Evolutionary conservation across 1,140 invertebrate genomes (phyloP), one percentile per base, ranked within the genome.

Genomic region (Cryptotermes secundus): DNA sequence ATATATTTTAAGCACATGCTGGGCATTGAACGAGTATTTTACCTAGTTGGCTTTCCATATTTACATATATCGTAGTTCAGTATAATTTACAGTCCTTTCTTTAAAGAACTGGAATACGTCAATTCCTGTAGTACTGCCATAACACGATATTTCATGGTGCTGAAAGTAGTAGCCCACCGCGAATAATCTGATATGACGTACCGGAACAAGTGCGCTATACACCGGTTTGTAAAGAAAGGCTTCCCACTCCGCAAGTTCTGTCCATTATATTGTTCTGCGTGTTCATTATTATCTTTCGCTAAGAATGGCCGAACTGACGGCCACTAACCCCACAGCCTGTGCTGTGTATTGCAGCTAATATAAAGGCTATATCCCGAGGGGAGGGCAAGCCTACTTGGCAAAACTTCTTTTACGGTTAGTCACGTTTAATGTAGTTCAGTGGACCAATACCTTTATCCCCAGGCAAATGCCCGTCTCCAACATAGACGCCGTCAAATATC

Each of bases 391-490:
- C 59, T 72, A 72, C 59, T 72, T 72, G 59, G 59, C 59, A 31
- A 72, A 72, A 31, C n/a, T 72, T 49, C 45, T 49, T 72, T 72
- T 31, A 72, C 59, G 59, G 59, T 31, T 72, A 72, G 14, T 72
- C 59, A 72, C 59, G n/a, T 72, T n/a, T 72, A 72, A 72, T 72
- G 59, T 72, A 72, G 59, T 72, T 72, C 59, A 72, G 59, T 72
- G 59, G 59, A 72, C 59, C 59, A 72, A 72, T 72, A 72, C 4
- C 59, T 7, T 26, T 72, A 6, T 26, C 59, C 59, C 26, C 59
- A 31, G 59, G 59, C 59, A n/a, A 7, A n/a, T n/a, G n/a, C 59
- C 59, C 59, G 59, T 72, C 59, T 72, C 59, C n/a, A 31, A 14
- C 59, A 31, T 31, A 72, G 59, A n/a, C 59, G 31, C 59, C 26